These are phyloP conservation scores for Oncorhynchus nerka DNA, from an alignment of 2,113 vertebrate species.

Conservation along the genomic window DNA sequence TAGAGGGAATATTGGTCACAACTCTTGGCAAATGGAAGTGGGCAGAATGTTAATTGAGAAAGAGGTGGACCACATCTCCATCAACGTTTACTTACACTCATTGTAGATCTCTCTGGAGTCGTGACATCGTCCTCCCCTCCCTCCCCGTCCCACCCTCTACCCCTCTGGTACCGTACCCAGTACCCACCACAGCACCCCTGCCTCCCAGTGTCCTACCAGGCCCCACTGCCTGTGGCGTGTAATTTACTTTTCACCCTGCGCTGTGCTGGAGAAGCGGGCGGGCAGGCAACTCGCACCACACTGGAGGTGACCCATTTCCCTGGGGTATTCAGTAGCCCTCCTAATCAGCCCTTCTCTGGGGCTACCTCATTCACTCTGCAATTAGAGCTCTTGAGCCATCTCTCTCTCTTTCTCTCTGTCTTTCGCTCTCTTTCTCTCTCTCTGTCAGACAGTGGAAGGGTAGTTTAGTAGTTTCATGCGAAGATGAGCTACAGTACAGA, in stretches of 20 bases:
- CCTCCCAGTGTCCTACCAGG: constrained; percentile 56
- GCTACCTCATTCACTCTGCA: constrained; percentile 64
- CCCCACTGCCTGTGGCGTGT: constrained; percentile 68
- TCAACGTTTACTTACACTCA: too few relatives aligned
- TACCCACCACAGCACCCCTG: constrained; percentile 49
- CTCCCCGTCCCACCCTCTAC: background rate
- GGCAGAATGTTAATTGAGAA: too few relatives aligned
- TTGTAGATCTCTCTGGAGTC: too few relatives aligned
- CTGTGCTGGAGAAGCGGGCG: constrained; percentile 59
- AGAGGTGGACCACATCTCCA: too few relatives aligned
- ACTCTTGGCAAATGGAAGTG: too few relatives aligned
- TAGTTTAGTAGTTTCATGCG: too few relatives aligned
- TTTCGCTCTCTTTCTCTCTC: background rate
- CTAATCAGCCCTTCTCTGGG: constrained; percentile 72
- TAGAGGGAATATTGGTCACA: too few relatives aligned
- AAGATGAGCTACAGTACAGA: constrained; percentile 20
- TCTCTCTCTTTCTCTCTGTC: background rate
- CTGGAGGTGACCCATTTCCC: constrained; percentile 79
- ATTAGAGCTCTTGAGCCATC: constrained; percentile 62
- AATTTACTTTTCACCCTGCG: constrained; percentile 71
- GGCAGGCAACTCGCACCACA: constrained; percentile 57
- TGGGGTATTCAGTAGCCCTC: constrained; percentile 70
- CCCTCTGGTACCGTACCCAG: constrained; percentile 36
- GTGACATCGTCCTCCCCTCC: too few relatives aligned
- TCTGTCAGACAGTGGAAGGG: background rate